These are phyloP conservation scores for cat (Felis catus) DNA, from an alignment of 2,113 vertebrate species.

Conservation along the genomic window F.catus_Fca126_mat1.0 CM031419.1:137507001-137507500, in stretches of 20 bases:
- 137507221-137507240: not conserved
- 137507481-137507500: constrained; percentile 22
- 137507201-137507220: not conserved
- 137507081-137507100: constrained; percentile 67
- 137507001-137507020: constrained; percentile 72
- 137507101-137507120: constrained; percentile 45
- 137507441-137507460: not conserved
- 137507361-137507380: constrained; percentile 16
- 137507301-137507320: not conserved
- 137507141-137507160: not conserved
- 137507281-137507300: not conserved
- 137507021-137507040: constrained; percentile 78
- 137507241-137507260: not conserved
- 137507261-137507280: constrained; percentile 4
- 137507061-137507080: constrained; percentile 63
- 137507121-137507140: constrained; percentile 50
- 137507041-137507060: constrained; percentile 74
- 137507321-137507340: not conserved
- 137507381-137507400: constrained; percentile 28
- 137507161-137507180: not conserved
- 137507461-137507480: constrained; percentile 32
- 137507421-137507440: not conserved
- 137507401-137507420: constrained; percentile 4
- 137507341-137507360: constrained; percentile 5
- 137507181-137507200: constrained; percentile 4